Evolutionary conservation across 2,797 vertebrate species (phyloP).

Genomic region (Ataeniobius toweri): DNA sequence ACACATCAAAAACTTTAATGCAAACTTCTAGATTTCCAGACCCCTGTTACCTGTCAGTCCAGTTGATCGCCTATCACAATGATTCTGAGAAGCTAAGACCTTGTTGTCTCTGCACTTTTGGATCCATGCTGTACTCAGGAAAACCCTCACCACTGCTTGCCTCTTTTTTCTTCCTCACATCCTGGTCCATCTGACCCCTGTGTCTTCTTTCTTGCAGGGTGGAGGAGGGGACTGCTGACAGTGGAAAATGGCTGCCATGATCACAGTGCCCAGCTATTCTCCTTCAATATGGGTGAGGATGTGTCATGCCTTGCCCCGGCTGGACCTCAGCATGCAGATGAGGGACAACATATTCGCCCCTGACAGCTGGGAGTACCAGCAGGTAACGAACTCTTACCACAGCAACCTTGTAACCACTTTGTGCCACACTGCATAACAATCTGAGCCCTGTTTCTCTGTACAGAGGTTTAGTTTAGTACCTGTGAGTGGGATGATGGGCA

Average conservation of each 20-base stretch:
- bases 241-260: conserved; percentile 79
- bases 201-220: conserved; percentile 52
- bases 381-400: conserved; percentile 72
- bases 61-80: background rate
- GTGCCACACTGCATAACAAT: conserved; percentile 29
- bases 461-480: background rate
- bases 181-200: conserved; percentile 40
- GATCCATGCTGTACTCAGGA: background rate
- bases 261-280: conserved; percentile 81
- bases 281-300: conserved; percentile 84
- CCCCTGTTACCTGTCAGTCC: background rate
- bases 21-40: background rate
- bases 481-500: conserved; percentile 20
- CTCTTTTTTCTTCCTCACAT: conserved; percentile 21
- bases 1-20: background rate
- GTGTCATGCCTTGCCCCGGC: conserved; percentile 83
- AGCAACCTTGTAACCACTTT: conserved; percentile 20
- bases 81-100: background rate
- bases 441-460: conserved; percentile 13
- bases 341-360: conserved; percentile 81
- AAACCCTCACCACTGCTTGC: conserved; percentile 30
- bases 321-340: conserved; percentile 84
- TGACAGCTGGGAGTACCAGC: conserved; percentile 87
- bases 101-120: conserved; percentile 12
- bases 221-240: conserved; percentile 62